Evolutionary conservation across 2,888 invertebrate species (phyloP), one percentile per base, ranked within the genome.

Genomic region (Geophilus truncorum): DNA sequence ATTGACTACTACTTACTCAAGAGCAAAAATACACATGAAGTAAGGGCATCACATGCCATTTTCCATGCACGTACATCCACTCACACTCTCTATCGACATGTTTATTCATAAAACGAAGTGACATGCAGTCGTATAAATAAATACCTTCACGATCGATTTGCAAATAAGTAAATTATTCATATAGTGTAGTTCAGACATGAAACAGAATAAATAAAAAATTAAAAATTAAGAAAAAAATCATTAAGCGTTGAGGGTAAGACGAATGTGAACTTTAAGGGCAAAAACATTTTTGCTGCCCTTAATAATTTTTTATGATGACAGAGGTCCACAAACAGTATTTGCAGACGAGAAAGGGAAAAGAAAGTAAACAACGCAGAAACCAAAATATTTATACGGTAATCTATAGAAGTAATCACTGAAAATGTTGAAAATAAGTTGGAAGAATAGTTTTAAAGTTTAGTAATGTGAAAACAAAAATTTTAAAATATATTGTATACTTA

Each of bases 61-160:
- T 70, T 70, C 25, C 70, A 70, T 70, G 70, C 70, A 70, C 28
- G 10, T 70, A 28, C 70, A 70, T 70, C 70, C 70, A 70, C 70
- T 70, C 70, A 70, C 25, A 70, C 70, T 70, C 70, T 70, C 70
- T 25, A 51, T 51, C n/a, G 70, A 70, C 70, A 28, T 12, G 12
- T 28, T 70, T 23, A 70, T 25, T n/a, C 28, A 25, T 15, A 70
- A 9, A 70, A 15, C 25, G n/a, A 25, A 70, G 5, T 25, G 70
- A 70, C 70, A 70, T 70, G 70, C 70, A 70, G 28, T 25, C 57
- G 10, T 70, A 45, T 12, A 18, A 18, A 21, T 51, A 15, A 25
- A 70, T 15, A 70, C 4, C 6, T 70, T 4, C 25, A 70, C 70
- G 70, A 28, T 70, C 51, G 51, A 51, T 51, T n/a, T 18, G 40